A percentile compares a stretch with the other conserved stretches of the same genome.
Evolutionary conservation across 2,888 invertebrate genomes (phyloP).

Genomic region (Amaurobius ferox): DNA sequence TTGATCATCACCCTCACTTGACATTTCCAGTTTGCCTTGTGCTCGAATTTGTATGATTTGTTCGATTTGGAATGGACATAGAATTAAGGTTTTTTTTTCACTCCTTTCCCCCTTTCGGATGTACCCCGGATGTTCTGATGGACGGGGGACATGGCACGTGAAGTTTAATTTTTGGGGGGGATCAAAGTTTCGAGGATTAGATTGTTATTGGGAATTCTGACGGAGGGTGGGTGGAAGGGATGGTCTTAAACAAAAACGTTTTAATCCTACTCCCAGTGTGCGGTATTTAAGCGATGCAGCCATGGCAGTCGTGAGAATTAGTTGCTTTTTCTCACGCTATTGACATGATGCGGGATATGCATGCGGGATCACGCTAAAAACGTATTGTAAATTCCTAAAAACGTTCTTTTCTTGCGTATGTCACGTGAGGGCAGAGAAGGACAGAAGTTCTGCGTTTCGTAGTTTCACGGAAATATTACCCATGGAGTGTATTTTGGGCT

Average conservation of each 20-base stretch:
- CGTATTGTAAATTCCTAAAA: background rate
- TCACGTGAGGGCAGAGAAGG: background rate
- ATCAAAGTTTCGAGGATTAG: no score
- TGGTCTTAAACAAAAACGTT: no score
- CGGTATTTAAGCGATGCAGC: background rate
- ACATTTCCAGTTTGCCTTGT: slow-evolving; percentile 9
- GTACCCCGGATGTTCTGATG: background rate
- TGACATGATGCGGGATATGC: background rate
- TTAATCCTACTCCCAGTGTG: no score
- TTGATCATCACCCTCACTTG: slow-evolving; percentile 16
- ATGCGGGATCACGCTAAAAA: background rate
- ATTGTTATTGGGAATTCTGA: no score
- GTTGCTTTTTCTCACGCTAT: slow-evolving; percentile 14
- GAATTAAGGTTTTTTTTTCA: background rate
- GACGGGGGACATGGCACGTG: background rate
- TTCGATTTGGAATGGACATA: slow-evolving; percentile 1
- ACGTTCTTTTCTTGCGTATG: background rate
- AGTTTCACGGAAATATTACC: no score
- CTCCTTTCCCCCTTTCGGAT: background rate
- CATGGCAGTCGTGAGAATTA: slow-evolving; percentile 10
- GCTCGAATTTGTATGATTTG: slow-evolving; percentile 5
- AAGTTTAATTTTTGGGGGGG: background rate
- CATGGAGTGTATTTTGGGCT: no score
- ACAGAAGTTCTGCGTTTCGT: no score
- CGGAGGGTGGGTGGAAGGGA: no score